Conservation (phyloP, 2,797 vertebrate genomes). For the Sebastes minor region DNA sequence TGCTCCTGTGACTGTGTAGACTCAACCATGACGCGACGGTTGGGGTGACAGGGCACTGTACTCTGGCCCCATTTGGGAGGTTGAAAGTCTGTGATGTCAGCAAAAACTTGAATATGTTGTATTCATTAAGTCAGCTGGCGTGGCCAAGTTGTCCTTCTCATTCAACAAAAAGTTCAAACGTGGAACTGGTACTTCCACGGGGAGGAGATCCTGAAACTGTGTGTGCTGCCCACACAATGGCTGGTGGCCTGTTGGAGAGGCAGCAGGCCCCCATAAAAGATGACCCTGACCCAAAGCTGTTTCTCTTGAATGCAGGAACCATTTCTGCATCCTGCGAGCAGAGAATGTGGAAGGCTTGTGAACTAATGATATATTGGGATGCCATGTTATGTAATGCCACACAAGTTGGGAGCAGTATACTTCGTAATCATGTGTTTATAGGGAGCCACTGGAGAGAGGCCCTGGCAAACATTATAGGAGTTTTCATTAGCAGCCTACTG, state of each 20-base stretch:
- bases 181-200: not conserved
- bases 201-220: not conserved
- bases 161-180: not conserved
- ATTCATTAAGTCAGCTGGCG: not conserved
- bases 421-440: constrained; percentile 11
- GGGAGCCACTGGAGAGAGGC: constrained; percentile 4
- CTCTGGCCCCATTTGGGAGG: not conserved
- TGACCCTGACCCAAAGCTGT: constrained; percentile 48
- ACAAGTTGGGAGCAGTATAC: constrained; percentile 19
- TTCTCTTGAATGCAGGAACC: constrained; percentile 12
- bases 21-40: not conserved
- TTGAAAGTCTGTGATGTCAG: not conserved
- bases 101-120: not conserved
- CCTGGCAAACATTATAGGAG: not conserved
- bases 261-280: constrained; percentile 34
- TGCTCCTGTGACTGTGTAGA: not conserved
- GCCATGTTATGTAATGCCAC: constrained; percentile 25
- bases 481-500: not conserved
- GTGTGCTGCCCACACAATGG: constrained; percentile 13
- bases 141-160: constrained; percentile 1
- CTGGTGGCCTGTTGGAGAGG: constrained; percentile 10
- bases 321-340: constrained; percentile 1
- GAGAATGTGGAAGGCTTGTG: constrained; percentile 13
- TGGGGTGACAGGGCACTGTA: not conserved
- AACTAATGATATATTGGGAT: constrained; percentile 31